Percentiles rank a stretch among this genome's conserved stretches.
phyloP scores from a whole-genome alignment of 2,888 invertebrate species.

The Cephus sareptanus region DNA sequence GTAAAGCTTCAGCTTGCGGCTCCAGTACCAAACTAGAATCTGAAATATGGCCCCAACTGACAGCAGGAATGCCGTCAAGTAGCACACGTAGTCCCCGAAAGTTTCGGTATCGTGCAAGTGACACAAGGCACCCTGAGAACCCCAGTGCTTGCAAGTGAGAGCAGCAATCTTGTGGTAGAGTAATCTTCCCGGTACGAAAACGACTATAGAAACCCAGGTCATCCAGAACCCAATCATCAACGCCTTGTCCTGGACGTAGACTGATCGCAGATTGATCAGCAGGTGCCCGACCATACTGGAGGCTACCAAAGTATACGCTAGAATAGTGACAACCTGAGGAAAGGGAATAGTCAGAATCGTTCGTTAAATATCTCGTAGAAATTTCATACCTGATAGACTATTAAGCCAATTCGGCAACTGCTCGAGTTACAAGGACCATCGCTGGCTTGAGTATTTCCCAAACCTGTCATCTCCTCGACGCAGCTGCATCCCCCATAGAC shows the following conservation, averaged over 20 bases:
- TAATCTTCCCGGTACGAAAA: slow-evolving; percentile 74
- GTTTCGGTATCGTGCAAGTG: slow-evolving; percentile 66
- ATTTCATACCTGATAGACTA: slow-evolving; percentile 61
- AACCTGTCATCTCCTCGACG: slow-evolving; percentile 48
- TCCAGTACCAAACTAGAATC: slow-evolving; percentile 65
- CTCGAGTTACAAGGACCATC: slow-evolving; percentile 70
- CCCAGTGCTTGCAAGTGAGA: slow-evolving; percentile 67
- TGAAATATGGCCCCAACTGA: slow-evolving; percentile 65
- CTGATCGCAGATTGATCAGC: slow-evolving; percentile 69
- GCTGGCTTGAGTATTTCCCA: slow-evolving; percentile 58
- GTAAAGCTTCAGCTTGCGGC: slow-evolving; percentile 64
- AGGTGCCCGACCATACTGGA: slow-evolving; percentile 67
- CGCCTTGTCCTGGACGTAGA: slow-evolving; percentile 73
- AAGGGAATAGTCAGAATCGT: not conserved
- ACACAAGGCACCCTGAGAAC: slow-evolving; percentile 62
- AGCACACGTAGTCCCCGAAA: slow-evolving; percentile 68
- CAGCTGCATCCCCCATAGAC: slow-evolving; percentile 70
- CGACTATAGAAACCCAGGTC: slow-evolving; percentile 69
- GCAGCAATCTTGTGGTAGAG: slow-evolving; percentile 71
- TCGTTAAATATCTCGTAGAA: not conserved
- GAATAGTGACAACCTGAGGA: slow-evolving; percentile 62
- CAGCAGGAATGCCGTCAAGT: slow-evolving; percentile 66
- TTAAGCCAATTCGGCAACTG: slow-evolving; percentile 68
- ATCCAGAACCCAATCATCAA: slow-evolving; percentile 71
- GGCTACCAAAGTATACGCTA: slow-evolving; percentile 63